Evolutionary conservation across 2,888 invertebrate species (phyloP), one percentile per base, ranked within the genome.

Genomic region (Argynnis bischoffii): DNA sequence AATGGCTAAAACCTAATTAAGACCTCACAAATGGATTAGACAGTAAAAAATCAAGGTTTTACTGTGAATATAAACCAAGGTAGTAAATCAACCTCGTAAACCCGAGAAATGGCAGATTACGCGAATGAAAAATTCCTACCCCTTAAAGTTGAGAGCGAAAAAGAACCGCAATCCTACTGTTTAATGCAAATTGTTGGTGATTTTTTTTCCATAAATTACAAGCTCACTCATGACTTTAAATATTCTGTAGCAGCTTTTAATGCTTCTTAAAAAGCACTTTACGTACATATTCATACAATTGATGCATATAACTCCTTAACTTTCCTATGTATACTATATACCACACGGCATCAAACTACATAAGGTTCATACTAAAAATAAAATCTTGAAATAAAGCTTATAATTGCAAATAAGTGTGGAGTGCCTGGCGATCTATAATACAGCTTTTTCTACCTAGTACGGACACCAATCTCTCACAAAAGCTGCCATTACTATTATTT

Each of bases 81-180:
- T 57, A 41, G 63, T 71, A 68, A 68, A 68, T 66, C 66, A 64
- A 51, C 55, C 65, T 67, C 67, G 70, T 67, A 70, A 70, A 64
- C 51, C 50, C 55, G 48, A 31, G 50, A 53, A 70, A 56, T 64
- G 56, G 56, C 41, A 64, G 69, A 73, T 72, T 70, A 73, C 55
- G 67, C 59, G 66, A 72, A 71, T 75, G 70, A 75, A 71, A 69
- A 69, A 71, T 71, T 55, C 26, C 48, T 64, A 46, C 48, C 35
- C 54, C 48, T 70, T 70, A 35, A 56, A 21, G 26, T 47, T 26
- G 8, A 63, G 8, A 56, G 50, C 50, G 8, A 41, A 50, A 53
- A 51, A 15, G 26, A 59, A 18, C n/a, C 21, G 26, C 51, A 31
- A 54, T n/a, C 8, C 0, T 21, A 56, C 15, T 41, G 11, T 46